Base-by-base conservation (phyloP, 2,888 invertebrate species). In the Drosophila longiperda region DNA sequence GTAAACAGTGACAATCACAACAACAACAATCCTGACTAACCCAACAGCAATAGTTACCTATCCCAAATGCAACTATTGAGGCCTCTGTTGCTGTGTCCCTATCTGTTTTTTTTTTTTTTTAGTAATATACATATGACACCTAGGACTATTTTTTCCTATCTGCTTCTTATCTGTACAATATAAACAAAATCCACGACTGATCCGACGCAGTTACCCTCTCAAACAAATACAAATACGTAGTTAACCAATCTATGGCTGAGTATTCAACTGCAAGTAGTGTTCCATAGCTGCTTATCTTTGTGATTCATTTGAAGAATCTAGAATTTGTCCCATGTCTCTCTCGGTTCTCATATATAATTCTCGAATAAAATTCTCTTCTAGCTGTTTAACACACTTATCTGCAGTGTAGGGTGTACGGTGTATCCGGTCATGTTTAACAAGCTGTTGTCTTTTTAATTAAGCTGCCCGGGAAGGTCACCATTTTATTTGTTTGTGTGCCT, bases 361-460 rank as follows among this genome's bases (percentile, higher is more conserved):
- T 69, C 49, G 17, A 53, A 62, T 73, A 60, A 64, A 73, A 67
- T 75, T 71, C 66, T 66, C 64, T 64, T 72, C 32, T 55, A 69
- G 55, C 64, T 62, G 42, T 55, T 42, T 52, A 53, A 40, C 50
- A 65, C 38, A 80, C 66, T 80, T 88, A 86, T 86, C 84, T 71
- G 60, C 26, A 36, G 45, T 63, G 59, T 40, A 57, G 48, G 32
- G 26, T 23, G 52, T 53, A 38, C 40, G 67, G 67, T 67, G 67
- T 67, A 63, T 73, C 55, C 66, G 67, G 69, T 71, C 76, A 78
- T 90, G 80, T 91, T 90, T 87, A 84, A 84, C 82, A 87, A 89
- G 90, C 90, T 81, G 89, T 90, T 90, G 89, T 90, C 77, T 77
- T 82, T 89, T 90, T 87, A 91, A 91, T 90, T 91, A 90, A 88